A percentile compares a stretch with the other conserved stretches of the same genome.
These are phyloP conservation scores for Arion vulgaris DNA, from an alignment of 1,140 invertebrate species.

Conservation along the genomic window DNA sequence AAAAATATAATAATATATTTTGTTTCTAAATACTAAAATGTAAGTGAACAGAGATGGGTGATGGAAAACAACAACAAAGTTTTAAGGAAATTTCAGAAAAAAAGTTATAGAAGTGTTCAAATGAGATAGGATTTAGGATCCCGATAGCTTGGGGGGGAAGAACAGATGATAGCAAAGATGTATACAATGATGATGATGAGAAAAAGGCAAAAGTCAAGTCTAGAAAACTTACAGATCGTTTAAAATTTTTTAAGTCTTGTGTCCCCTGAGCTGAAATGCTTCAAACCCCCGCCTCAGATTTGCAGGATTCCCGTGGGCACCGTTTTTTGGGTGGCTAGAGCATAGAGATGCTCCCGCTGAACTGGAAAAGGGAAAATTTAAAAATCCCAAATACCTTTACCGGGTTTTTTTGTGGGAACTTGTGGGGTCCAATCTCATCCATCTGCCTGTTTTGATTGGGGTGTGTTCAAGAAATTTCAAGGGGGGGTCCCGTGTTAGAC, in stretches of 20 bases:
- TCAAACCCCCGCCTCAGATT: background rate
- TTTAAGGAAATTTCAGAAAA: no score
- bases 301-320: background rate
- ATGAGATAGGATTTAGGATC: background rate
- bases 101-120: no score
- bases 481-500: conserved; percentile 84
- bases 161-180: background rate
- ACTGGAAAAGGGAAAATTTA: background rate
- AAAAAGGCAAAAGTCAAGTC: background rate
- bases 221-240: background rate
- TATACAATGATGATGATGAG: background rate
- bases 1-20: no score
- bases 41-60: no score
- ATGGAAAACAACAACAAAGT: no score
- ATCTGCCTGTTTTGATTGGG: conserved; percentile 73
- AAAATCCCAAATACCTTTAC: background rate
- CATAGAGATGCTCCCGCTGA: background rate
- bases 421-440: conserved; percentile 2
- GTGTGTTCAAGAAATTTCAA: conserved; percentile 85
- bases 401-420: background rate
- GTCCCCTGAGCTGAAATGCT: background rate
- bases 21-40: no score
- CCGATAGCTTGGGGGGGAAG: background rate
- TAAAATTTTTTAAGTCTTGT: background rate
- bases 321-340: background rate